Conservation (phyloP, 2,888 invertebrate species). For the Caenorhabditis wallacei region DNA sequence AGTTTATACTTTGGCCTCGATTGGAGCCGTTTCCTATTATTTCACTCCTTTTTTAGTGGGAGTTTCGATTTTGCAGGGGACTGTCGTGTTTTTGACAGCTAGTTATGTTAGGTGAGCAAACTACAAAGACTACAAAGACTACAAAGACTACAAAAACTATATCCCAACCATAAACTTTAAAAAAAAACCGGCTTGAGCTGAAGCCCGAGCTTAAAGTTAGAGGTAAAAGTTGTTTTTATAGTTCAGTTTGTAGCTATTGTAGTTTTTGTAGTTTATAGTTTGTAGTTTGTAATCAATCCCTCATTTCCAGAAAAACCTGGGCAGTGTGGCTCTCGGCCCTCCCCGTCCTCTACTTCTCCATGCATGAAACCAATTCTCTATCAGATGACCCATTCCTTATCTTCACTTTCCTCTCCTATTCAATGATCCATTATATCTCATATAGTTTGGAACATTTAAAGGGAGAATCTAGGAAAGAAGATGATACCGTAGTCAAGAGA, state of each 20-base stretch:
- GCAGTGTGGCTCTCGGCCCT: constrained; percentile 81
- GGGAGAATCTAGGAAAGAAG: constrained; percentile 65
- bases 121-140: no score
- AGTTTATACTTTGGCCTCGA: constrained; percentile 72
- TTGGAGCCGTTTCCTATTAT: constrained; percentile 70
- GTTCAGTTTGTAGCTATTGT: no score
- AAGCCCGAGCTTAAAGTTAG: no score
- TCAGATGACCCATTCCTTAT: constrained; percentile 80
- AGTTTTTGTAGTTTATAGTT: not conserved
- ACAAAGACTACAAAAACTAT: no score
- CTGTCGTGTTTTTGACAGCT: constrained; percentile 74
- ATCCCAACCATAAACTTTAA: no score
- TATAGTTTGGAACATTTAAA: constrained; percentile 80
- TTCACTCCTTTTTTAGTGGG: constrained; percentile 76
- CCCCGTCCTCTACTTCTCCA: constrained; percentile 78
- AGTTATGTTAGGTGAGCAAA: constrained; percentile 72
- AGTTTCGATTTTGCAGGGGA: constrained; percentile 76
- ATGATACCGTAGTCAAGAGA: constrained; percentile 66
- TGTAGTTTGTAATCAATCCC: not conserved
- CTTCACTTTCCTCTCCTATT: constrained; percentile 83
- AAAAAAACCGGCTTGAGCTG: no score
- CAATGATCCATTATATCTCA: constrained; percentile 83
- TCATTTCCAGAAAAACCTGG: constrained; percentile 60
- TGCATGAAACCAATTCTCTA: constrained; percentile 76
- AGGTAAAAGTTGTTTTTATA: no score